Evolutionary conservation across 53 echinoderm and acorn worm genomes (phyloP), one percentile per base, ranked within the genome.

Genomic region (Zoroaster sp.): DNA sequence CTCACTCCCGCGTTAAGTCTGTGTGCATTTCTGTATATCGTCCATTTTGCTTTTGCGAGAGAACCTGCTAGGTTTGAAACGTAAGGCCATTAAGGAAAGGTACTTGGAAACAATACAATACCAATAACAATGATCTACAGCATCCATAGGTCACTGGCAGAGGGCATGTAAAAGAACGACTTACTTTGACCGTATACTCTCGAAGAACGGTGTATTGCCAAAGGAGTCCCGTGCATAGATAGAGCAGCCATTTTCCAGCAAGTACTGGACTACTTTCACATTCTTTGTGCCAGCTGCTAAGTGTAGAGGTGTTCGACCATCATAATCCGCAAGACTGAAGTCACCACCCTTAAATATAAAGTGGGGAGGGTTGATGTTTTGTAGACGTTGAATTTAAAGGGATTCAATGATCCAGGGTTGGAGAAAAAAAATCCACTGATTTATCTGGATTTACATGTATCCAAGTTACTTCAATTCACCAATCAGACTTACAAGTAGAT

Each of bases 151-250:
- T 9, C 7, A 46, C 13, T 13, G 13, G 47, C 7, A 7, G 13
- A 46, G 47, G 7, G 47, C 47, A 39, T 13, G n/a, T 37, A 37
- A 17, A 13, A 33, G 21, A 33, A 49, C 33, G 0, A 83, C 83
- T 92, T 55, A 92, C 92, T 89, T 92, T 75, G 43, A 85, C 70
- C 93, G 40, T 20, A 92, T 92, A 32, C 88, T 83, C 40, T 92
- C 93, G 63, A 89, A 89, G 67, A 89, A 88, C 35, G 93, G 93
- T 2, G 93, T 69, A 52, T 92, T 88, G 40, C 93, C 93, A 67
- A 87, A 92, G 1, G 85, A 44, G 83, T 92, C 93, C 32, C 83
- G 72, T 39, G 34, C 77, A 89, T 92, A 86, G 2, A 92, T 53
- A 12, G 93, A 77, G 42, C 82, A 76, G 52, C 93, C 93, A 67